Evolutionary conservation across 2,888 invertebrate genomes (phyloP).

Genomic region (Dyspetes luteomarginatus): DNA sequence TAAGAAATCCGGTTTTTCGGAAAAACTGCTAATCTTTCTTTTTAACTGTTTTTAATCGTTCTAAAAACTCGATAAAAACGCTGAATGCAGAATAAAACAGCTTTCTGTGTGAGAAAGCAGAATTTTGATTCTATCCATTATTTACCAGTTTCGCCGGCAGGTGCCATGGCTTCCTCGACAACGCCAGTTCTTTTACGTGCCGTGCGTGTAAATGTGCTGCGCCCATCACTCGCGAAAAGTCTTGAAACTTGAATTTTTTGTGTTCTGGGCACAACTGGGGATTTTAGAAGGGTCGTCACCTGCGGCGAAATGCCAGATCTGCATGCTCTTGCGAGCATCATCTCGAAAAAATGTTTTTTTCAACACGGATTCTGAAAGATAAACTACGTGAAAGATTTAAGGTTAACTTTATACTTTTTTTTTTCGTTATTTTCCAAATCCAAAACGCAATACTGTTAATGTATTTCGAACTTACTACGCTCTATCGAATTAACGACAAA

Average conservation of each 20-base stretch:
- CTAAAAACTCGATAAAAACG: too few relatives aligned
- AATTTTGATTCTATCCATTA: background rate
- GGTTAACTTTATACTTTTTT: background rate
- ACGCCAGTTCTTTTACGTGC: conserved; percentile 85
- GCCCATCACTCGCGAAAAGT: conserved; percentile 80
- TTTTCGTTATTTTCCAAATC: background rate
- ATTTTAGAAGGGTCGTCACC: conserved; percentile 72
- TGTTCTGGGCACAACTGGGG: conserved; percentile 69
- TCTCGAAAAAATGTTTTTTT: conserved; percentile 64
- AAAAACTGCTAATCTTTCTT: too few relatives aligned
- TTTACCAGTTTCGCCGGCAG: conserved; percentile 91
- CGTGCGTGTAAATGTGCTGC: conserved; percentile 76
- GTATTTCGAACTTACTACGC: too few relatives aligned
- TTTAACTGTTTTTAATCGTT: too few relatives aligned
- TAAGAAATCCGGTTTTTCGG: too few relatives aligned
- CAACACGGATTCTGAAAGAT: background rate
- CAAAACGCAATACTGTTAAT: too few relatives aligned
- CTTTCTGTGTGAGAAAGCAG: too few relatives aligned
- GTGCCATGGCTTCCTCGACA: conserved; percentile 90
- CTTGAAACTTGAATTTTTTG: conserved; percentile 74
- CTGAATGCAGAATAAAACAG: too few relatives aligned
- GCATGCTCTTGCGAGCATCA: conserved; percentile 79
- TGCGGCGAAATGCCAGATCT: conserved; percentile 75
- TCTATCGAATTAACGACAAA: too few relatives aligned
- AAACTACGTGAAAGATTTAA: background rate